Conservation (phyloP, 2,888 invertebrate species). For the Omphaloscelis lunosa region DNA sequence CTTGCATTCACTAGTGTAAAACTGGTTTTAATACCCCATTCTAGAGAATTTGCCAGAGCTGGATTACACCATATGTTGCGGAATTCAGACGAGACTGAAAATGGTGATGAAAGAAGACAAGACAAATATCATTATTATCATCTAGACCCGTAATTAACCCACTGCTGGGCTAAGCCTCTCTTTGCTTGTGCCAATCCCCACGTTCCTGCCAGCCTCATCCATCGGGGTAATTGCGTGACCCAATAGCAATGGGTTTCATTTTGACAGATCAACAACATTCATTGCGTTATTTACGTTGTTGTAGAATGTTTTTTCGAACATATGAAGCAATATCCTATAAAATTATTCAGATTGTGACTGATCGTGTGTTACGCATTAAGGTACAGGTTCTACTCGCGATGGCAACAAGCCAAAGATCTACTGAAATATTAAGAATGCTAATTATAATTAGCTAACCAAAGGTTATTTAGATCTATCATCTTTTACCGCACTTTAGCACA, state of each 20-base stretch:
- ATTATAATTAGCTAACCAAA: background rate
- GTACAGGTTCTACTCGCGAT: no score
- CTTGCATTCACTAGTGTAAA: constrained; percentile 18
- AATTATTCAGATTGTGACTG: no score
- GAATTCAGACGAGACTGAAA: background rate
- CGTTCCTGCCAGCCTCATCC: no score
- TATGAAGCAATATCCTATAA: no score
- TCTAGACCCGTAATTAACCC: background rate
- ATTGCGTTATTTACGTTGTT: no score
- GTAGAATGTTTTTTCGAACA: no score
- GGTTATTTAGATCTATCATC: background rate
- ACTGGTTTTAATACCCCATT: constrained; percentile 32
- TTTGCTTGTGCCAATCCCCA: background rate
- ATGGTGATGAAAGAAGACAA: background rate
- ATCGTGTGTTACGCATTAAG: no score
- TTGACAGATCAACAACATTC: no score
- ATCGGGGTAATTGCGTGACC: no score
- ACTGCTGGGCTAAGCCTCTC: background rate
- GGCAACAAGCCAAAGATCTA: background rate
- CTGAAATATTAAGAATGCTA: background rate
- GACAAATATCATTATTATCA: background rate
- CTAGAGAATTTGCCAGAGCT: constrained; percentile 6
- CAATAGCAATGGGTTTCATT: no score
- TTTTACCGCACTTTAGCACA: background rate
- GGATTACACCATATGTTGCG: background rate